Base-by-base conservation (phyloP, 2,113 vertebrate species). In the Misgurnus anguillicaudatus region DNA sequence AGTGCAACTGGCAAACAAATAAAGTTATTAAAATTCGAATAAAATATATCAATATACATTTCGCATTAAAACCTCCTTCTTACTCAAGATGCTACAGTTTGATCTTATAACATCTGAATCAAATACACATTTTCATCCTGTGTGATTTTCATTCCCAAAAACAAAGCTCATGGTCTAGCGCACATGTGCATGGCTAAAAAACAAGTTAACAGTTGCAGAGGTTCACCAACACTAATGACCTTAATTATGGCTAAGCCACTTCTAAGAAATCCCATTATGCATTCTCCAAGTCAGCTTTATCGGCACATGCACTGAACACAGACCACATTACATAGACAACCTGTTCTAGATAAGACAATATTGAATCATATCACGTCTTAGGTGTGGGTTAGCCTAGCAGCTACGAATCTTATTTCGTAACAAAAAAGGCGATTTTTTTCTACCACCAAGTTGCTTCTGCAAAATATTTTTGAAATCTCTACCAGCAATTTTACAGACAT, bases 191-290 rank as follows among this genome's bases (percentile, higher is more conserved):
- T 31, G 2, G 24, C 24, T 31, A 31, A 31, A 31, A 64, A 51
- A 75, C 60, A 63, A 64, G 60, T 42, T 16, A 10, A 58, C 53
- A 60, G 38, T 7, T n/a, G 39, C 17, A 58, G 53, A 51, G 24
- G 36, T 21, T 11, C 24, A 16, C 21, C 36, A 9, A 47, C 39
- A 70, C 87, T 89, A 86, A 90, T 86, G 79, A 71, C 83, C 80
- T 85, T 82, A 81, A 10, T 13, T 62, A 31, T 24, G 42, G 31
- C 60, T 87, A 84, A 86, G 82, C 39, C n/a, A 60, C 61, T 82
- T 85, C 89, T 83, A 51, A 24, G 85, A 78, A 90, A 92, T 89
- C 89, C 87, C 69, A 89, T 91, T 87, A 90, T 83, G 86, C 80
- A 75, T 88, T 83, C 82, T 79, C 75, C 8, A 61, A 67, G 75